Conservation (phyloP, 2,113 vertebrate genomes). For the Tachuris rubrigastra region DNA sequence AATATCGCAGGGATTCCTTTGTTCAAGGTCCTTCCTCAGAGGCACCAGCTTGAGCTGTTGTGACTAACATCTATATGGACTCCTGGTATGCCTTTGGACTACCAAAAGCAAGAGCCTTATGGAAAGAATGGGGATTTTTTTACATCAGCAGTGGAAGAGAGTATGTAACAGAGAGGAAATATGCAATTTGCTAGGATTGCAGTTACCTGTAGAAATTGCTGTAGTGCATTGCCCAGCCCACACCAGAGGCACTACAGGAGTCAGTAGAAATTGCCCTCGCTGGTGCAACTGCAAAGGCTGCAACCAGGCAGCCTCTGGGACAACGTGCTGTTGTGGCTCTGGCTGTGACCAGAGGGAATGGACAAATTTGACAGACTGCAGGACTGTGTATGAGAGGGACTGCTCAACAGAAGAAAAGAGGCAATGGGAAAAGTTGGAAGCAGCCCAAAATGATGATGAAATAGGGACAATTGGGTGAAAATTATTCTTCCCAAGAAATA, state of each 20-base stretch:
- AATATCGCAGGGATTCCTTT: neutral
- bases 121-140: neutral
- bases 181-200: neutral
- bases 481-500: neutral
- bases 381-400: neutral
- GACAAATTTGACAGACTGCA: neutral
- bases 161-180: neutral
- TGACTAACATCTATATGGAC: neutral
- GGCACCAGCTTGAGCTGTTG: neutral
- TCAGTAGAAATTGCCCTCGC: neutral
- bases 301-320: neutral
- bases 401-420: neutral
- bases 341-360: neutral
- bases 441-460: neutral
- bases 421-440: neutral
- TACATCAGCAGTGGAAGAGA: neutral
- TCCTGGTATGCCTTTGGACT: neutral
- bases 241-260: fast-evolving
- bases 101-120: neutral
- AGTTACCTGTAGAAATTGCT: neutral
- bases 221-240: neutral
- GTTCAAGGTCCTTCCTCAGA: neutral
- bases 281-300: neutral
- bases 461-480: neutral
- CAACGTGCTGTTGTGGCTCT: neutral